These are phyloP conservation scores for Lynx canadensis DNA, from an alignment of 2,113 vertebrate genomes.

Conservation along the genomic window DNA sequence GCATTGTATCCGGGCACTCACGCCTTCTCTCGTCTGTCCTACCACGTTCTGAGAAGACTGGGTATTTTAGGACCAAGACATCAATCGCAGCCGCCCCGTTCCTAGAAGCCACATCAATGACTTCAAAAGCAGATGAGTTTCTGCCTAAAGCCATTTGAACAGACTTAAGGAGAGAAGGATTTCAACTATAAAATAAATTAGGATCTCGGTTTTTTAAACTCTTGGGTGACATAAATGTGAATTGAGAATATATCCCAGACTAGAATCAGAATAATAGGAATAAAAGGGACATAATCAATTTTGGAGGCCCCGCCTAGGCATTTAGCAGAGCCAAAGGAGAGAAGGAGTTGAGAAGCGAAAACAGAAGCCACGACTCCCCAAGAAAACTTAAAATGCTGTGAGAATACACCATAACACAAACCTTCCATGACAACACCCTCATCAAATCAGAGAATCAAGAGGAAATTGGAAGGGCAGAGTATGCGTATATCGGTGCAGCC, in stretches of 20 bases:
- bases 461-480: neutral
- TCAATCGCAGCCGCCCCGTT: neutral
- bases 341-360: neutral
- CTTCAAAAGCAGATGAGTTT: slow-evolving; percentile 20
- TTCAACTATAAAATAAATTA: slow-evolving; percentile 50
- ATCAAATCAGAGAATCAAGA: neutral
- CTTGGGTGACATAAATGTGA: neutral
- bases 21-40: neutral
- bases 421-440: neutral
- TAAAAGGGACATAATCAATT: slow-evolving; percentile 8
- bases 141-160: slow-evolving; percentile 12
- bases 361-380: neutral
- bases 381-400: neutral
- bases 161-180: neutral
- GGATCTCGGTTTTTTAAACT: slow-evolving; percentile 18
- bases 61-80: neutral
- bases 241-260: slow-evolving; percentile 11
- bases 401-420: neutral
- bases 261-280: neutral
- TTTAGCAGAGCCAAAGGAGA: neutral
- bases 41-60: neutral
- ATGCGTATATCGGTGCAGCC: neutral
- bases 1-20: neutral
- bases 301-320: neutral
- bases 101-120: neutral